Conservation (phyloP, 1,140 invertebrate species). For the Drosophila persimilis region DNA sequence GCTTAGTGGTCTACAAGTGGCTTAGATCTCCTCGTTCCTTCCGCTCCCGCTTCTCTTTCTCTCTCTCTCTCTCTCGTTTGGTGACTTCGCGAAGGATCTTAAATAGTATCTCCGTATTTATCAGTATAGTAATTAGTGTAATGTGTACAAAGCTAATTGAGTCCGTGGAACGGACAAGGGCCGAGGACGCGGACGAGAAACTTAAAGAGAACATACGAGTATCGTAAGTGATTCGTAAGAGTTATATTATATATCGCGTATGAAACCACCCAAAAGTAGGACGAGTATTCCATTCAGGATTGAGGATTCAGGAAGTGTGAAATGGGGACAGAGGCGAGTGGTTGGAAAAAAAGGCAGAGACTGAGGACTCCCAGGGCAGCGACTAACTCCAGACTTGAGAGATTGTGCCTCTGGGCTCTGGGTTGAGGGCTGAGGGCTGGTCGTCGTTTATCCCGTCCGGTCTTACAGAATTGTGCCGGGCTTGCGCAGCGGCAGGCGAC, state of each 20-base stretch:
- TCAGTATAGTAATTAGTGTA: conserved; percentile 63
- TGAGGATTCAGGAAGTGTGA: neutral
- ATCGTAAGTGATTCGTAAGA: conserved; percentile 43
- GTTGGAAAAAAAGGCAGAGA: too few species aligned
- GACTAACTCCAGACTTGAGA: too few species aligned
- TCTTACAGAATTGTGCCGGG: conserved; percentile 84
- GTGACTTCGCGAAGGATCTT: conserved; percentile 63
- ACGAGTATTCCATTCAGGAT: conserved; percentile 35
- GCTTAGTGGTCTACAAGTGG: conserved; percentile 67
- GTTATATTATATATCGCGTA: conserved; percentile 40
- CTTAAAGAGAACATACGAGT: conserved; percentile 27
- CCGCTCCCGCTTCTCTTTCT: conserved; percentile 7
- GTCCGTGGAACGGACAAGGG: conserved; percentile 33
- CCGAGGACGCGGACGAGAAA: neutral
- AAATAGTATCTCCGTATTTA: conserved; percentile 65
- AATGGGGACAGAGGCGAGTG: neutral
- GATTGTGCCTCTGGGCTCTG: too few species aligned
- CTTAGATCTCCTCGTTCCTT: conserved; percentile 42
- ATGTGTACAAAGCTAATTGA: conserved; percentile 73
- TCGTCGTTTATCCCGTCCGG: conserved; percentile 16
- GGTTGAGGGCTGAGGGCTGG: too few species aligned
- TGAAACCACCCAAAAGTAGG: conserved; percentile 29
- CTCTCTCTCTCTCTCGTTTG: conserved; percentile 32
- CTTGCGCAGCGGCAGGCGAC: conserved; percentile 85
- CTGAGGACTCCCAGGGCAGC: too few species aligned